phyloP scores from a whole-genome alignment of 2,797 vertebrate species.

The Alosa sapidissima region DNA sequence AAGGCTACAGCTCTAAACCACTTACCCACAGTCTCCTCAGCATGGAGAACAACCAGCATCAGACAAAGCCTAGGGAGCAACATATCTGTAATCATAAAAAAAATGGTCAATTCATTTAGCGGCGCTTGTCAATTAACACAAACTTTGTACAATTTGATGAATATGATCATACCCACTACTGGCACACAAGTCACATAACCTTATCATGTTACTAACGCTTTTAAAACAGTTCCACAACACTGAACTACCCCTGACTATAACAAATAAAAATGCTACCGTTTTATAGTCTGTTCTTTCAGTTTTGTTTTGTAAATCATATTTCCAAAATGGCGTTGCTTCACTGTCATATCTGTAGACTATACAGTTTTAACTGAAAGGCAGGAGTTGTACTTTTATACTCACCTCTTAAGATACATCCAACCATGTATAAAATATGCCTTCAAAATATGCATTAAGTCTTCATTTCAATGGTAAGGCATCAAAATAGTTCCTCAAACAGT shows the following conservation, averaged over 20 bases:
- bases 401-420: not conserved
- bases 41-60: not conserved
- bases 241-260: not conserved
- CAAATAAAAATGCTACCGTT: not conserved
- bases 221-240: not conserved
- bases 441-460: not conserved
- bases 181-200: too few species aligned
- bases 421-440: not conserved
- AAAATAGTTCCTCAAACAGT: too few species aligned
- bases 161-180: too few species aligned
- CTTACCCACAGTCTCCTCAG: not conserved
- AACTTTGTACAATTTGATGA: not conserved
- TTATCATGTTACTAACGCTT: not conserved
- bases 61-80: not conserved
- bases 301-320: not conserved
- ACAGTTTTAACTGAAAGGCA: not conserved
- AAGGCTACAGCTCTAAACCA: not conserved
- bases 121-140: not conserved
- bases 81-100: not conserved
- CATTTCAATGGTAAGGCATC: not conserved
- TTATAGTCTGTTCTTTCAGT: not conserved
- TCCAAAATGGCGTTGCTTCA: not conserved
- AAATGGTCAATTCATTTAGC: not conserved
- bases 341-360: not conserved
- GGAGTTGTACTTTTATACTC: not conserved